A percentile compares a stretch with the other conserved stretches of the same genome.
These are phyloP conservation scores for Hymenochirus boettgeri DNA, from an alignment of 2,113 vertebrate species.

Conservation along the genomic window DNA sequence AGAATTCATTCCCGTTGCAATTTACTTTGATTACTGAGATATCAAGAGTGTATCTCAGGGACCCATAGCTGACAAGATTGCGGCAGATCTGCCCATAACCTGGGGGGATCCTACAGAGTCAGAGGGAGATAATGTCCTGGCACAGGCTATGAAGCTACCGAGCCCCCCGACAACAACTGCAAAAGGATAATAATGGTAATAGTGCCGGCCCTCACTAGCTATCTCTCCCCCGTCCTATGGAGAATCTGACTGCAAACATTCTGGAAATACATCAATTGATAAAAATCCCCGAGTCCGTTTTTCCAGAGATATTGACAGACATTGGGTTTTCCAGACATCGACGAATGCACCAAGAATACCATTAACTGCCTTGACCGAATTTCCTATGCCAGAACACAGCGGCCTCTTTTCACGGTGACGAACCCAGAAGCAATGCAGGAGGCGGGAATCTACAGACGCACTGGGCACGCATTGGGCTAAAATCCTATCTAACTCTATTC, in stretches of 20 bases:
- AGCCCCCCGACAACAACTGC: slow-evolving; percentile 86
- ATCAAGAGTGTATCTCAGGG: slow-evolving; percentile 87
- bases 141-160: slow-evolving; percentile 91
- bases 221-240: too few relatives aligned
- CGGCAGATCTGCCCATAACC: slow-evolving; percentile 90
- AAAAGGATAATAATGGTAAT: too few relatives aligned
- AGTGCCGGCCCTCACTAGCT: too few relatives aligned
- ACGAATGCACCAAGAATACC: slow-evolving; percentile 87
- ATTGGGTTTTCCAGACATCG: slow-evolving; percentile 83
- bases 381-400: slow-evolving; percentile 94
- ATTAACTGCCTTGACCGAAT: slow-evolving; percentile 88
- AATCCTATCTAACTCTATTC: too few relatives aligned
- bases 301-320: too few relatives aligned
- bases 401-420: slow-evolving; percentile 92
- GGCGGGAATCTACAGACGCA: slow-evolving; percentile 87
- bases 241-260: too few relatives aligned
- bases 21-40: slow-evolving; percentile 59
- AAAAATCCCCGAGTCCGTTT: too few relatives aligned
- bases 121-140: slow-evolving; percentile 91
- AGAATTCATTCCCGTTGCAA: too few relatives aligned
- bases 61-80: slow-evolving; percentile 74
- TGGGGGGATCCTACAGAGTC: slow-evolving; percentile 79
- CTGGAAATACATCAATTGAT: too few relatives aligned
- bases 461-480: slow-evolving; percentile 96
- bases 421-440: slow-evolving; percentile 80